Base-by-base conservation (phyloP, 2,888 invertebrate genomes). In the Mimas tiliae region DNA sequence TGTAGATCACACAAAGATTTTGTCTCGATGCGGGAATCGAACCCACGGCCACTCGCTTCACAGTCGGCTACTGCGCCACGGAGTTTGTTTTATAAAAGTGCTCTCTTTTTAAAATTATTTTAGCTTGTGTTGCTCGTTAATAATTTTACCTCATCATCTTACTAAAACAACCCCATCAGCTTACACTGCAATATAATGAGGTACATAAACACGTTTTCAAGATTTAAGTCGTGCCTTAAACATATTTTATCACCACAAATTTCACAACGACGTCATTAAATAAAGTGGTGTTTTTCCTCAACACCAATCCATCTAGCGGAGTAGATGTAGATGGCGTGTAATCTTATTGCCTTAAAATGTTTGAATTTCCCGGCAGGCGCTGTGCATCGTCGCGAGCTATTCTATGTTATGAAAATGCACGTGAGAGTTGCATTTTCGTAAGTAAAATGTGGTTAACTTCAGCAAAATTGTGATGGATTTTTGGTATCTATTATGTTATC, bases 211-310 rank as follows among this genome's bases (percentile, higher is more conserved):
- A 38, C 8, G 7, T 38, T 47, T 47, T 47, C 14, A 47, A 47
- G 47, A 47, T 47, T 47, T 14, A 47, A 47, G 48, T n/a, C n/a
- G 48, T 48, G 19, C 9, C 14, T 52, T 55, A 38, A 34, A 38
- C n/a, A 33, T 53, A 33, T 14, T 9, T 55, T 16, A 34, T 55
- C 34, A 34, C 34, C n/a, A 8, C 55, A 4, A n/a, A 33, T 6
- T 38, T 19, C 58, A 12, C 9, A 14, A 52, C 9, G 27, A 52
- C 8, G 68, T 68, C 69, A 75, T 74, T 72, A 77, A 72, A 76
- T 71, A 77, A 74, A 79, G 79, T 73, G 74, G 71, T 66, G 68
- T 74, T 73, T 78, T 74, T 72, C 68, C 63, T 64, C 64, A 62
- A 27, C 55, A 67, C 64, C 65, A 53, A 67, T 64, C 27, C 38